Evolutionary conservation across 2,888 invertebrate species (phyloP).

Genomic region (Protonemura montana): DNA sequence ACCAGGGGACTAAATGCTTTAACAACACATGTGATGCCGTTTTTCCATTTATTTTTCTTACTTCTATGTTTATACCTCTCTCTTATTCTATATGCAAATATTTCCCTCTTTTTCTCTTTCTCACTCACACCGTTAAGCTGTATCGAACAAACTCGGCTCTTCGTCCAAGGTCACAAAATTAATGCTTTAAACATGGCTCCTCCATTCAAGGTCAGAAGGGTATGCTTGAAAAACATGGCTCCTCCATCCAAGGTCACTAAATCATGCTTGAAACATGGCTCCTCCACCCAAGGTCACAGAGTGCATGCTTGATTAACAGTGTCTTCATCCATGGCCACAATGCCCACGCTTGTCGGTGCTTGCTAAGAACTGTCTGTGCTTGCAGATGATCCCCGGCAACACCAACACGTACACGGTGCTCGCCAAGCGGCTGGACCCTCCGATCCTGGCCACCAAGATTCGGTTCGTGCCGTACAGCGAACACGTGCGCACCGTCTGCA

Average conservation of each 20-base stretch:
- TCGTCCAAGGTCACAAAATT: too few species aligned
- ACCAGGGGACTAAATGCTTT: too few species aligned
- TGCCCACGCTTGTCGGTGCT: too few species aligned
- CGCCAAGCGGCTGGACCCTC: constrained; percentile 75
- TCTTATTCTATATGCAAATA: too few species aligned
- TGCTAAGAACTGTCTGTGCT: too few species aligned
- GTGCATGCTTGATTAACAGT: neutral
- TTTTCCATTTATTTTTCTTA: too few species aligned
- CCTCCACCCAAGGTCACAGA: neutral
- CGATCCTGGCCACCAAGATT: constrained; percentile 77
- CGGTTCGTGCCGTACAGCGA: constrained; percentile 82
- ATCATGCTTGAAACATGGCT: neutral
- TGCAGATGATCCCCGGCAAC: constrained; percentile 80
- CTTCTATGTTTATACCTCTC: too few species aligned
- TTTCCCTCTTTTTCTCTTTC: too few species aligned
- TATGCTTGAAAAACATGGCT: neutral
- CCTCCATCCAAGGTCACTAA: neutral
- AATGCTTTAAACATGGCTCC: too few species aligned
- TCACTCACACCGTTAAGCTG: too few species aligned
- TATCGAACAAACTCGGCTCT: too few species aligned
- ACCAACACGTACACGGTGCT: constrained; percentile 80
- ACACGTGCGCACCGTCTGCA: constrained; percentile 79
- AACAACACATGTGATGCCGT: too few species aligned
- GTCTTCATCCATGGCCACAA: neutral
- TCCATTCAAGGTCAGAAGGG: neutral